Evolutionary conservation across 2,797 vertebrate species (phyloP).

Genomic region (Danio albolineatus): DNA sequence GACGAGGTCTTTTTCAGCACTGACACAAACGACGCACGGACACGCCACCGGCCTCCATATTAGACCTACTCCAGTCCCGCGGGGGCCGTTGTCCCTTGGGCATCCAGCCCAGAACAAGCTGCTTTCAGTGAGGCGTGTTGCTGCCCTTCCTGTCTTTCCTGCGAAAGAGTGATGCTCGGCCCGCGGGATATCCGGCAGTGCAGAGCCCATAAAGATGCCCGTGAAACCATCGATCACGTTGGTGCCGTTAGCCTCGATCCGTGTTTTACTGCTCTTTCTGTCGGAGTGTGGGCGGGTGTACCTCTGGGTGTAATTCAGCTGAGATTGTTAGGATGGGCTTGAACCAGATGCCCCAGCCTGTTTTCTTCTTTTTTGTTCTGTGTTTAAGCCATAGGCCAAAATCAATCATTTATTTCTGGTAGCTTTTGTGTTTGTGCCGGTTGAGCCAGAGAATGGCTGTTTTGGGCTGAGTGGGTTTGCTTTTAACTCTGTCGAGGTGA

Average conservation of each 20-base stretch:
- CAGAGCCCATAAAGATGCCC: conserved; percentile 71
- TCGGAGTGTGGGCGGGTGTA: conserved; percentile 54
- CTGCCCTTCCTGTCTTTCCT: conserved; percentile 28
- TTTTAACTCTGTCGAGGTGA: conserved; percentile 51
- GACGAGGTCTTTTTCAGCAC: conserved; percentile 76
- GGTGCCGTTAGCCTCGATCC: conserved; percentile 79
- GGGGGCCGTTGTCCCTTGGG: conserved; percentile 31
- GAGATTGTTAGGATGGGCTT: conserved; percentile 46
- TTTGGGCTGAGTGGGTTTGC: conserved; percentile 41
- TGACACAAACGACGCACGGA: conserved; percentile 75
- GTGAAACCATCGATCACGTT: conserved; percentile 76
- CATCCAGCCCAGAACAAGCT: conserved; percentile 42
- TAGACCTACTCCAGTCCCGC: conserved; percentile 42
- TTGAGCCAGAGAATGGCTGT: conserved; percentile 39
- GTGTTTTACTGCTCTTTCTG: conserved; percentile 57
- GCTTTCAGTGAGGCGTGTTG: conserved; percentile 47
- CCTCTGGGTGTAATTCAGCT: conserved; percentile 46
- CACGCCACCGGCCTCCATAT: conserved; percentile 57
- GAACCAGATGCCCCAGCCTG: conserved; percentile 41
- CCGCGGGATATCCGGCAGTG: conserved; percentile 60
- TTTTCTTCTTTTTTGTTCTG: conserved; percentile 62
- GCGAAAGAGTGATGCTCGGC: conserved; percentile 50
- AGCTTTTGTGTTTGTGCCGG: conserved; percentile 61
- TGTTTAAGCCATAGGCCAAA: conserved; percentile 64
- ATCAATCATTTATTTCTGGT: conserved; percentile 78